These are phyloP conservation scores for Plebejus melissa DNA, from an alignment of 2,888 invertebrate genomes.

Conservation along the genomic window DNA sequence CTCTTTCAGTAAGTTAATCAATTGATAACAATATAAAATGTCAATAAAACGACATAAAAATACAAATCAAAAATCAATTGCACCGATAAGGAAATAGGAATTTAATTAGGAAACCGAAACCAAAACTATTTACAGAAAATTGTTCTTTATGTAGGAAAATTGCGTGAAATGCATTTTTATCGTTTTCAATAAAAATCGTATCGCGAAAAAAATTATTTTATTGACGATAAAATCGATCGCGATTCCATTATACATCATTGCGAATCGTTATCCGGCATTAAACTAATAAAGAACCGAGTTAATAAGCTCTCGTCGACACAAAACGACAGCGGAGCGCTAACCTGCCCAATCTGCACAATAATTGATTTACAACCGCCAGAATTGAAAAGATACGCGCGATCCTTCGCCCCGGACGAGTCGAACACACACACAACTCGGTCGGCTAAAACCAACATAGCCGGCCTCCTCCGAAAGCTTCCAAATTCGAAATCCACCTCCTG, in stretches of 20 bases:
- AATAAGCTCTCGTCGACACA: slow-evolving; percentile 64
- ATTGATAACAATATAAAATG: neutral
- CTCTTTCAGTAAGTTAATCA: neutral
- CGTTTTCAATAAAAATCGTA: slow-evolving; percentile 61
- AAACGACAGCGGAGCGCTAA: slow-evolving; percentile 52
- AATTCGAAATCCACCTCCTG: slow-evolving; percentile 66
- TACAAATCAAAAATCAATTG: slow-evolving; percentile 62
- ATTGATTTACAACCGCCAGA: slow-evolving; percentile 69
- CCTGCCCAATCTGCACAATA: slow-evolving; percentile 64
- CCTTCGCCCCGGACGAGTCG: slow-evolving; percentile 48
- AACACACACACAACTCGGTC: slow-evolving; percentile 59
- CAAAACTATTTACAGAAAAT: slow-evolving; percentile 73
- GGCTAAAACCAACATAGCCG: slow-evolving; percentile 62
- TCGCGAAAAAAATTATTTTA: slow-evolving; percentile 55
- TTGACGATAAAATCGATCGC: slow-evolving; percentile 48
- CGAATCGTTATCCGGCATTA: slow-evolving; percentile 62
- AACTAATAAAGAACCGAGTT: slow-evolving; percentile 79
- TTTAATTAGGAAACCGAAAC: slow-evolving; percentile 75
- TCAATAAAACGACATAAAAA: slow-evolving; percentile 30
- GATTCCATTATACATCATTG: slow-evolving; percentile 51
- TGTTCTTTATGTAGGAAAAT: slow-evolving; percentile 72
- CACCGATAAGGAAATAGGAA: slow-evolving; percentile 56
- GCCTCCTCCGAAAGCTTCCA: slow-evolving; percentile 69
- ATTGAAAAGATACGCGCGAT: slow-evolving; percentile 54
- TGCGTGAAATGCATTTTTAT: slow-evolving; percentile 73